Percentiles rank a stretch among this genome's conserved stretches.
These are phyloP conservation scores for Keiferia lycopersicella DNA, from an alignment of 2,888 invertebrate species.

Conservation along the genomic window DNA sequence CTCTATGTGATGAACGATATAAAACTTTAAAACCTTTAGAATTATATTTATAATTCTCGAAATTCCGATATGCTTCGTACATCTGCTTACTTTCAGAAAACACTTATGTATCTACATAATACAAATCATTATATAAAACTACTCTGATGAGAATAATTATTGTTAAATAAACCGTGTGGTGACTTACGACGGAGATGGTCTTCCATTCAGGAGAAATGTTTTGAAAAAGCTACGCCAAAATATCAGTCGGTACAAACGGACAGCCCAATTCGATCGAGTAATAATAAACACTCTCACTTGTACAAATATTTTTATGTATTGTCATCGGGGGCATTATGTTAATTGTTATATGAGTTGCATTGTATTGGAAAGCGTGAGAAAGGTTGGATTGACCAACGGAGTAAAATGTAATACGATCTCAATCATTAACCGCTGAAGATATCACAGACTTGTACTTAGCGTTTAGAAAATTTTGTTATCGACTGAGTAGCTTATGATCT, in stretches of 20 bases:
- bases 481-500: constrained; percentile 50
- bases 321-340: constrained; percentile 50
- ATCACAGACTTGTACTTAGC: constrained; percentile 5
- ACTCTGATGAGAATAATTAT: background rate
- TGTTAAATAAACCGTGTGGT: constrained; percentile 23
- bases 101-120: background rate
- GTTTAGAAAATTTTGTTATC: constrained; percentile 27
- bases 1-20: too few species aligned
- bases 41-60: too few species aligned
- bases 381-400: constrained; percentile 31
- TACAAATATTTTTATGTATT: constrained; percentile 65
- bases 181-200: constrained; percentile 28
- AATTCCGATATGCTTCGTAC: background rate
- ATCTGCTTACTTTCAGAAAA: background rate
- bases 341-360: constrained; percentile 50
- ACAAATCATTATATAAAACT: background rate
- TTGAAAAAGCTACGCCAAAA: constrained; percentile 50
- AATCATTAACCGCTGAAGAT: background rate
- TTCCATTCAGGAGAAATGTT: constrained; percentile 48
- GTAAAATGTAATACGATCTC: constrained; percentile 19
- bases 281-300: constrained; percentile 56
- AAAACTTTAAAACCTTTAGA: too few species aligned
- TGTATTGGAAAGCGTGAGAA: constrained; percentile 55
- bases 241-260: constrained; percentile 38
- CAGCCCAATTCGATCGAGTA: constrained; percentile 55